A percentile compares a stretch with the other conserved stretches of the same genome.
Conservation (phyloP, 2,888 invertebrate genomes). For the Carpatolechia fugitivella region DNA sequence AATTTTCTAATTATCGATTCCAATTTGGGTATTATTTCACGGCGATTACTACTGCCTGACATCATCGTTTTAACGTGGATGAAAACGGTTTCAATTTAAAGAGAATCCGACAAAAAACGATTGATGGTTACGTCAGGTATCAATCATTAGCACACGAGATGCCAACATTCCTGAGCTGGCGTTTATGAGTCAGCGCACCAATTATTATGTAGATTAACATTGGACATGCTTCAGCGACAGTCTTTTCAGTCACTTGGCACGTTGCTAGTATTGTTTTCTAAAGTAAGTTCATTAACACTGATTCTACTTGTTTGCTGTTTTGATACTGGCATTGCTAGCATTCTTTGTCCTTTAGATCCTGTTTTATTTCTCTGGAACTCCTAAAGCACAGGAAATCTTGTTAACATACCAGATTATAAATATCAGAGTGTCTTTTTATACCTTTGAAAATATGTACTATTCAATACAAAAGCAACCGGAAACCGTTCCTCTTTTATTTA, state of each 20-base stretch:
- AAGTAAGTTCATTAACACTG: constrained; percentile 37
- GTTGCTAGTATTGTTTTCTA: constrained; percentile 28
- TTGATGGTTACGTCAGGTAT: constrained; percentile 42
- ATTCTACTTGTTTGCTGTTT: neutral
- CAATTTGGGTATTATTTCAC: constrained; percentile 9
- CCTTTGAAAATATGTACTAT: neutral
- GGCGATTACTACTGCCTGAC: constrained; percentile 16
- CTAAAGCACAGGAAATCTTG: constrained; percentile 2
- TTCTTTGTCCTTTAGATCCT: neutral
- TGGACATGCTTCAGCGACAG: constrained; percentile 31
- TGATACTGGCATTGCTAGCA: too few relatives aligned
- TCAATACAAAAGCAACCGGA: constrained; percentile 16
- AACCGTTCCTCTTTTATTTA: constrained; percentile 1
- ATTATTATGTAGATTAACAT: constrained; percentile 52
- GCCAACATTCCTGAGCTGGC: constrained; percentile 33
- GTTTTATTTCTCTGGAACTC: too few relatives aligned
- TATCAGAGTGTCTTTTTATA: neutral
- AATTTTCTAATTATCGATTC: constrained; percentile 7
- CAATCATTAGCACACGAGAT: constrained; percentile 34
- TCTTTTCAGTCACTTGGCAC: constrained; percentile 22
- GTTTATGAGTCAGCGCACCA: constrained; percentile 32
- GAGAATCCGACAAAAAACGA: constrained; percentile 37
- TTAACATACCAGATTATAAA: neutral
- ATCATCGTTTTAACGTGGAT: constrained; percentile 13
- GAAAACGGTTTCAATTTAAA: constrained; percentile 15